Conservation (phyloP, 2,797 vertebrate species). For the Lacerta bilineata region DNA sequence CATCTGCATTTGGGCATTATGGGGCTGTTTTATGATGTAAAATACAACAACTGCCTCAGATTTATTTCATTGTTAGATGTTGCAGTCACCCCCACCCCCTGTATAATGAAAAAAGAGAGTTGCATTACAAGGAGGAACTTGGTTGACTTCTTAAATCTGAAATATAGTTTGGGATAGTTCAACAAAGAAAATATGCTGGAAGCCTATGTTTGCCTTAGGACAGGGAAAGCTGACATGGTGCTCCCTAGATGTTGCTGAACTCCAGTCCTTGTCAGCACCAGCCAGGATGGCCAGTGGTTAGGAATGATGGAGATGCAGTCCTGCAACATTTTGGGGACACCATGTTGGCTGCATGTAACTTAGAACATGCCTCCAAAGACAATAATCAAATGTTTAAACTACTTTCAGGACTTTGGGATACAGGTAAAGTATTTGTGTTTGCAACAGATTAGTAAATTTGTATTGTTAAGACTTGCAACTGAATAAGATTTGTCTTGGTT, state of each 20-base stretch:
- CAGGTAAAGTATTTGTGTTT: neutral
- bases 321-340: too few relatives aligned
- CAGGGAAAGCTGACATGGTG: neutral
- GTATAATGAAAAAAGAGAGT: neutral
- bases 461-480: neutral
- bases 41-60: neutral
- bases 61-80: neutral
- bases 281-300: too few relatives aligned
- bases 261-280: too few relatives aligned
- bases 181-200: neutral
- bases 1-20: neutral
- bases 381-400: neutral
- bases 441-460: neutral
- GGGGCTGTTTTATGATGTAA: neutral
- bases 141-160: neutral
- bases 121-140: neutral
- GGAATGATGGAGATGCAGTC: too few relatives aligned
- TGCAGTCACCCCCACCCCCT: neutral
- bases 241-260: too few relatives aligned
- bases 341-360: too few relatives aligned
- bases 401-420: neutral
- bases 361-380: neutral
- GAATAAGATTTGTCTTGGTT: neutral
- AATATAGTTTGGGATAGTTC: neutral
- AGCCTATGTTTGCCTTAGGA: neutral